Evolutionary conservation across 2,797 vertebrate genomes (phyloP).

Genomic region (Amblyopsis hoosieri): DNA sequence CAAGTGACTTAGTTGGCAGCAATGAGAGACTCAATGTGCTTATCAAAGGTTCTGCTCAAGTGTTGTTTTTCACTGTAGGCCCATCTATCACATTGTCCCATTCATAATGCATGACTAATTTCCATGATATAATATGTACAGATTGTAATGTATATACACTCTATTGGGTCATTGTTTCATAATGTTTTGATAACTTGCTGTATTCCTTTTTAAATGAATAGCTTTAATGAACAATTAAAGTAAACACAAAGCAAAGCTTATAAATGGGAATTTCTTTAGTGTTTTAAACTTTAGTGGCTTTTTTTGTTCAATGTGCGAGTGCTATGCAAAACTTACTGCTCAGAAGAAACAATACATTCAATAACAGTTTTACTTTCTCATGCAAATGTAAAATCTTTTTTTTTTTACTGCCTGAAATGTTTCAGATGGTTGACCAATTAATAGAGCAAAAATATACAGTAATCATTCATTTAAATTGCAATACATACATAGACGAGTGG

Average conservation of each 20-base stretch:
- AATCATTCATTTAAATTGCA: conserved; percentile 64
- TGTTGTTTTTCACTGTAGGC: conserved; percentile 67
- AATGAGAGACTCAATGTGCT: conserved; percentile 86
- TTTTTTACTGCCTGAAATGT: conserved; percentile 71
- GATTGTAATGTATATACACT: conserved; percentile 42
- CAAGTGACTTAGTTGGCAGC: conserved; percentile 77
- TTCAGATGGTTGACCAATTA: conserved; percentile 12
- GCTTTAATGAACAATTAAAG: conserved; percentile 12
- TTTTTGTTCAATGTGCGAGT: conserved; percentile 76
- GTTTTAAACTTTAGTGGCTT: conserved; percentile 54
- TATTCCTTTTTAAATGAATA: conserved; percentile 16
- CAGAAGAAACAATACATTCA: conserved; percentile 85
- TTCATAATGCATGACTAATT: conserved; percentile 35
- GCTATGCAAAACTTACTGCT: conserved; percentile 83
- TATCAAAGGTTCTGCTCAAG: conserved; percentile 81
- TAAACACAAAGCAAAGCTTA: conserved; percentile 13
- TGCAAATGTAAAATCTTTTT: conserved; percentile 71
- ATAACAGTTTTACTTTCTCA: conserved; percentile 75
- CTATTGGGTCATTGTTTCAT: conserved; percentile 26
- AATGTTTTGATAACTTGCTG: conserved; percentile 46
- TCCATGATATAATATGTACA: conserved; percentile 34
- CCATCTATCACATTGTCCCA: conserved; percentile 32
- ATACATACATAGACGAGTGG: conserved; percentile 17
- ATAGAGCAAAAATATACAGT: conserved; percentile 46
- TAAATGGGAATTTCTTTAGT: conserved; percentile 65